Evolutionary conservation across 2,113 vertebrate species (phyloP), one percentile per base, ranked within the genome.

Genomic region (Polypterus bichir): DNA sequence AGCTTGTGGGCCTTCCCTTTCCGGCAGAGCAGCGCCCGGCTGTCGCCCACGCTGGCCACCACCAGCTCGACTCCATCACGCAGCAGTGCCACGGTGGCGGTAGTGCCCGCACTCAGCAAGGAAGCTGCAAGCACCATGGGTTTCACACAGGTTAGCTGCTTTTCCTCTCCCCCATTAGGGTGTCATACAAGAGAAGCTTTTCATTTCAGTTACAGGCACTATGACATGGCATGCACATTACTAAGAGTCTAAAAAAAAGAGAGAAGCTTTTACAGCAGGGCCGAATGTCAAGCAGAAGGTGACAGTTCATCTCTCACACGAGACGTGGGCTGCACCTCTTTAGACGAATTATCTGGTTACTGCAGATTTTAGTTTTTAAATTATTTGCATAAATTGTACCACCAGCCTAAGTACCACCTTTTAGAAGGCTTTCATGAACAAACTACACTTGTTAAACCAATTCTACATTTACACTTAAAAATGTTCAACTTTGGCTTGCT

Each of bases 11-110:
- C 88, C 73, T 97, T 97, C 75, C 93, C 92, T 70, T 91, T 97
- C 64, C 94, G 89, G 74, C 95, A 96, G 66, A 99, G 78, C 80
- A 98, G 88, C 61, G 93, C 96, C 0, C 92, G 88, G 70, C 96
- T 99, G 75, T 99, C 96, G 3, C 96, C 96, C 64, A 96, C 94
- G 7, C 93, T 98, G 70, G 76, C 96, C 67, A 97, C 91, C 66
- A 97, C 93, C 80, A 99, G 83, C 76, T 99, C 93, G 44, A 99
- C 91, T 55, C 92, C 86, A 9, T 99, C 95, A 68, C 92, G 87
- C 76, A 99, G 81, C 70, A 99, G 82, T 58, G 93, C 95, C 83
- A 99, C 93, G 0, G 95, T 99, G 49, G 95, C 91, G 10, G 96
- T 98, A 76, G 88, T 91, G 71, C 96, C 96, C 58, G 91, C 81